These are phyloP conservation scores for Corydoras maculifer DNA, from an alignment of 2,113 vertebrate genomes.

Conservation along the genomic window DNA sequence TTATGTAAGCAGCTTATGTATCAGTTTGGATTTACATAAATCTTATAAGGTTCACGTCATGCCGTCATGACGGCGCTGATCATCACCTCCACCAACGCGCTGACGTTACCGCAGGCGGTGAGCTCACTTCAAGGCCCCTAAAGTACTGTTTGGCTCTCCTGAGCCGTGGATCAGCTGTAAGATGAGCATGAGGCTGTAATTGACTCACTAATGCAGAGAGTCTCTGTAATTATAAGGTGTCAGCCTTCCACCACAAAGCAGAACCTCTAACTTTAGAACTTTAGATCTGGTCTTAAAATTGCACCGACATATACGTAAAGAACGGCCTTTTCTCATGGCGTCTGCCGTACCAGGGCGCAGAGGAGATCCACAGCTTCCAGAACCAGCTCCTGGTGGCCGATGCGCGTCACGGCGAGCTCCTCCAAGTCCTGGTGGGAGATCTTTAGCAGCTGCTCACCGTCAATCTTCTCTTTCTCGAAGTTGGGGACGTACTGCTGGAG, in stretches of 20 bases:
- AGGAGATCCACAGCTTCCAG: conserved; percentile 93
- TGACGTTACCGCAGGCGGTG: background rate
- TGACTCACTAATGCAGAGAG: conserved; percentile 12
- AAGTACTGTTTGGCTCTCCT: background rate
- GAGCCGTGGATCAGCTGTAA: background rate
- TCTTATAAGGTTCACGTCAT: too few species aligned
- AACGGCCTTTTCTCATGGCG: background rate
- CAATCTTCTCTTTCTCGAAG: conserved; percentile 84
- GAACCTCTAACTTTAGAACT: too few species aligned
- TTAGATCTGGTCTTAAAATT: too few species aligned
- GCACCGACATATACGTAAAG: too few species aligned
- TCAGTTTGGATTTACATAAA: too few species aligned
- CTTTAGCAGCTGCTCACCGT: conserved; percentile 81
- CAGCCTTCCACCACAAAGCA: background rate
- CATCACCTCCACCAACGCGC: conserved; percentile 31
- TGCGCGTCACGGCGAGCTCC: conserved; percentile 75
- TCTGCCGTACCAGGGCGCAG: conserved; percentile 65
- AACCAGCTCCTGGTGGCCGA: conserved; percentile 92
- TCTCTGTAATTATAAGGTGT: conserved; percentile 7
- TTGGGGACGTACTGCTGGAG: conserved; percentile 80
- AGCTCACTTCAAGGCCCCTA: conserved; percentile 1
- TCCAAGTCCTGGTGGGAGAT: conserved; percentile 89
- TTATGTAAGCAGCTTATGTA: too few species aligned
- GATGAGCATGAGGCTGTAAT: background rate
- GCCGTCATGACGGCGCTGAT: conserved; percentile 38